Evolutionary conservation across 2,113 vertebrate species (phyloP).

Genomic region (Semicossyphus pulcher): DNA sequence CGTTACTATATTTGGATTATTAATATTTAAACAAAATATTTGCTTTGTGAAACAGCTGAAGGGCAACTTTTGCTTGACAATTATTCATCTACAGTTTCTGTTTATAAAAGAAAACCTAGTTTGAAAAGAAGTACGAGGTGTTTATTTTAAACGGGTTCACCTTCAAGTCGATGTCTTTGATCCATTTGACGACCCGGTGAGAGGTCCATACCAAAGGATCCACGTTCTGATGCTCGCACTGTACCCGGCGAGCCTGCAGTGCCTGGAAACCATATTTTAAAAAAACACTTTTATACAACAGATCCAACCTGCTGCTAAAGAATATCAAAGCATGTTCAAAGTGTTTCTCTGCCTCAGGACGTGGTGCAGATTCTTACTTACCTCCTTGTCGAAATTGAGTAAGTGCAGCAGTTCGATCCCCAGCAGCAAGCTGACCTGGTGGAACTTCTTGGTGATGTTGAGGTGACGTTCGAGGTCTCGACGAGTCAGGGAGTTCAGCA

Average conservation of each 20-base stretch:
- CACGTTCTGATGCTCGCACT: constrained; percentile 86
- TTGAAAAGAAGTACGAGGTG: neutral
- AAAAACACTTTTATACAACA: neutral
- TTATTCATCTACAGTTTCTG: neutral
- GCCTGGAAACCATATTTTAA: constrained; percentile 72
- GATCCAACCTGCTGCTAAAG: neutral
- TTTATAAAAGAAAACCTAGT: neutral
- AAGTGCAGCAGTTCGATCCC: constrained; percentile 89
- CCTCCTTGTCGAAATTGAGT: constrained; percentile 89
- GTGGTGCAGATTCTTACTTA: constrained; percentile 40
- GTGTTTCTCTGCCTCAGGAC: neutral
- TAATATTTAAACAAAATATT: no score
- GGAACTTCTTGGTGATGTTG: constrained; percentile 88
- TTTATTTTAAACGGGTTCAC: constrained; percentile 58
- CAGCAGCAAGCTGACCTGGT: constrained; percentile 89
- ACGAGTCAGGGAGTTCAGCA: constrained; percentile 87
- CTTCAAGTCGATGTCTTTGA: constrained; percentile 90
- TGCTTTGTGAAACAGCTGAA: neutral
- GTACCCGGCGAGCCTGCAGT: constrained; percentile 85
- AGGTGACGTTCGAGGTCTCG: constrained; percentile 88
- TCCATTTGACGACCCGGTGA: constrained; percentile 89
- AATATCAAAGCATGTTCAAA: neutral
- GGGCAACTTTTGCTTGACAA: neutral
- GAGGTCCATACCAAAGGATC: constrained; percentile 90
- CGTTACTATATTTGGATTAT: no score